Conservation (phyloP, 2,888 invertebrate genomes). For the Coelinius sp. region DNA sequence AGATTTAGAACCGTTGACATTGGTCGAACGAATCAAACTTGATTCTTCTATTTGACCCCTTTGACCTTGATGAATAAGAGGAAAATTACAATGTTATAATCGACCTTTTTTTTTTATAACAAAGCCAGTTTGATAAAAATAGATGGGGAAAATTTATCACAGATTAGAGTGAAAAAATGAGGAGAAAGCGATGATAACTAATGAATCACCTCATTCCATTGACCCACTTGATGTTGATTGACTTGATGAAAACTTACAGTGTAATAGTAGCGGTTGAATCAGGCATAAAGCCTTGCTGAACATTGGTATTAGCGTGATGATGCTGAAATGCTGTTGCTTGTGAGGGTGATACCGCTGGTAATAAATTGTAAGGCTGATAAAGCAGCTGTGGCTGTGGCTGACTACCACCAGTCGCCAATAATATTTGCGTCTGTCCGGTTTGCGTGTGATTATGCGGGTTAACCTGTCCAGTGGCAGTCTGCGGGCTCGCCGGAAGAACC, state of each 20-base stretch:
- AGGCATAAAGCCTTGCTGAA: slow-evolving; percentile 39
- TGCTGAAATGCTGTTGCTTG: slow-evolving; percentile 58
- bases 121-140: neutral
- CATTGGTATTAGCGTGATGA: slow-evolving; percentile 47
- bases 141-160: too few species aligned
- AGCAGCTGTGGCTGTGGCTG: slow-evolving; percentile 66
- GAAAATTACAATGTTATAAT: neutral
- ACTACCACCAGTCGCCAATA: slow-evolving; percentile 50
- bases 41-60: neutral
- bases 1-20: neutral
- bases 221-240: too few species aligned
- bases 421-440: slow-evolving; percentile 46
- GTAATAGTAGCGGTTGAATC: slow-evolving; percentile 44
- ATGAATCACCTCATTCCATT: too few species aligned
- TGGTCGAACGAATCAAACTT: neutral
- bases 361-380: slow-evolving; percentile 68
- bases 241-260: slow-evolving; percentile 42
- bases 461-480: slow-evolving; percentile 68
- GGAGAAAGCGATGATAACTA: neutral
- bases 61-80: neutral
- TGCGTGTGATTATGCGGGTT: slow-evolving; percentile 57
- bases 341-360: slow-evolving; percentile 60
- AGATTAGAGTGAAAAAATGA: neutral
- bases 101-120: neutral
- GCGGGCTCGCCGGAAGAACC: slow-evolving; percentile 70